These are phyloP conservation scores for Sarcophaga carnaria DNA, from an alignment of 2,888 invertebrate genomes.

Conservation along the genomic window DNA sequence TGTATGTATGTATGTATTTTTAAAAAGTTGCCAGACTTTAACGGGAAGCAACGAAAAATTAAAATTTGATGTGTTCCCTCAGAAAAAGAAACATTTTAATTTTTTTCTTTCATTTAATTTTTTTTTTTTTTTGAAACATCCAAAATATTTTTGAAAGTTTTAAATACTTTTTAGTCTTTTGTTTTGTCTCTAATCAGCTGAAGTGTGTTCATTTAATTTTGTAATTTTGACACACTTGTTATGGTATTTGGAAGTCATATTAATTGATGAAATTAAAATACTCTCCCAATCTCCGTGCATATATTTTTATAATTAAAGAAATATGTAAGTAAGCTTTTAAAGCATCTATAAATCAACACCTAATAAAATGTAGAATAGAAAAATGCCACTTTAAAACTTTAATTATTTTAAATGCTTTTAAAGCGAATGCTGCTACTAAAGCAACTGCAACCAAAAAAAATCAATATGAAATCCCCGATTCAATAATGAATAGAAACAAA, in stretches of 20 bases:
- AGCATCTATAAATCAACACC: constrained; percentile 48
- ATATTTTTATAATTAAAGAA: constrained; percentile 28
- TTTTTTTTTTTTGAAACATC: too few species aligned
- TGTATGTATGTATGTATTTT: too few species aligned
- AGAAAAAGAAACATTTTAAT: too few species aligned
- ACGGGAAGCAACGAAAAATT: too few species aligned
- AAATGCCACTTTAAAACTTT: constrained; percentile 24
- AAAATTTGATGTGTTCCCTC: too few species aligned
- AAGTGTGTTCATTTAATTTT: not conserved
- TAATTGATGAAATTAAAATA: constrained; percentile 16
- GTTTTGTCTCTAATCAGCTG: not conserved
- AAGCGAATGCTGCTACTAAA: constrained; percentile 36
- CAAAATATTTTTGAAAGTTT: not conserved
- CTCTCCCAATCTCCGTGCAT: not conserved
- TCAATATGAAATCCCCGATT: not conserved
- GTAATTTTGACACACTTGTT: not conserved
- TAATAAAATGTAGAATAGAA: constrained; percentile 34
- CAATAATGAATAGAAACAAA: constrained; percentile 2
- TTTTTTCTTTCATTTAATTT: not conserved
- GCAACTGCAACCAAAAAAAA: not conserved
- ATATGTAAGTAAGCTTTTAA: constrained; percentile 38
- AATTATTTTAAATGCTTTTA: constrained; percentile 55
- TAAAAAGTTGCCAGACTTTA: too few species aligned
- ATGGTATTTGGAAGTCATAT: not conserved
- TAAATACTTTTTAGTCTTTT: not conserved